Evolutionary conservation across 2,113 vertebrate species (phyloP).

Genomic region (Peromyscus polionotus): DNA sequence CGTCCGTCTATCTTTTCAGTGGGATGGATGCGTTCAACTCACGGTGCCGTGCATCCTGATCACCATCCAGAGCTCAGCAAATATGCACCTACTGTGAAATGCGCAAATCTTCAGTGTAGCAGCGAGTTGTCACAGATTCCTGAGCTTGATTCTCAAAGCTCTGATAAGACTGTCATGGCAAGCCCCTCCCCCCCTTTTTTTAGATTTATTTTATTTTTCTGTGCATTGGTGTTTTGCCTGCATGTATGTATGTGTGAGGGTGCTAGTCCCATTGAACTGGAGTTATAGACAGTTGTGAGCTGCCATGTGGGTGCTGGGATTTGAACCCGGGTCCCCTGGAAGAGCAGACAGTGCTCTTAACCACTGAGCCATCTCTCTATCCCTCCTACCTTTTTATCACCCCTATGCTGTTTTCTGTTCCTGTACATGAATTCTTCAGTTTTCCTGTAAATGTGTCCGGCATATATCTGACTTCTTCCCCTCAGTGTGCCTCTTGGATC

Average conservation of each 20-base stretch:
- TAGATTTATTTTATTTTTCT: not conserved
- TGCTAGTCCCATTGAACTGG: not conserved
- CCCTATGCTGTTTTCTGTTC: not conserved
- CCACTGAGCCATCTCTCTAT: not conserved
- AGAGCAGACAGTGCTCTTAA: not conserved
- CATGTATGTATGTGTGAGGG: not conserved
- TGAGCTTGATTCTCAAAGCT: rapidly evolving
- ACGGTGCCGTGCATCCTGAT: rapidly evolving
- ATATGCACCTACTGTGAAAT: not conserved
- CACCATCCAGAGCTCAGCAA: not conserved
- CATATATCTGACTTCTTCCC: not conserved
- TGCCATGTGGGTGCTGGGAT: not conserved
- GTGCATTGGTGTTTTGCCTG: not conserved
- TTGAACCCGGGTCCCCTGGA: not conserved
- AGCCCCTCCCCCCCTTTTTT: not conserved
- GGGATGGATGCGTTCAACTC: not conserved
- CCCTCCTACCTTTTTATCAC: too few species aligned
- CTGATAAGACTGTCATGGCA: not conserved
- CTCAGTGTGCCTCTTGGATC: not conserved
- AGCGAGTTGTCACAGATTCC: not conserved
- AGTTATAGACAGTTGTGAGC: not conserved
- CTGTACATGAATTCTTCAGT: not conserved
- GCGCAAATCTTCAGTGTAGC: not conserved
- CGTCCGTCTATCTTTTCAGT: not conserved
- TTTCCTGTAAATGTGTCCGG: not conserved